phyloP scores from a whole-genome alignment of 2,797 vertebrate genomes.

The Acanthurus lineatus region DNA sequence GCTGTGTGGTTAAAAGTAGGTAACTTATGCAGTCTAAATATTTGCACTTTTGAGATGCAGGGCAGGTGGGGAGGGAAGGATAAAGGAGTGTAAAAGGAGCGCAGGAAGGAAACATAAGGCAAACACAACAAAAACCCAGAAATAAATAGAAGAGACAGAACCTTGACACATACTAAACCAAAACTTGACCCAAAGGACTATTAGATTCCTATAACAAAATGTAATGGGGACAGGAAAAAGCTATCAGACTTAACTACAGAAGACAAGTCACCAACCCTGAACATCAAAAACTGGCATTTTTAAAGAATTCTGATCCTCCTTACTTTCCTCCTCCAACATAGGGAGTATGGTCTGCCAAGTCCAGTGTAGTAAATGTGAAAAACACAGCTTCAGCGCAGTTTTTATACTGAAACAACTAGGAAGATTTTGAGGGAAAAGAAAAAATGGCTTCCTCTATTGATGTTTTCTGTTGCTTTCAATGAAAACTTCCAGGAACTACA shows the following conservation, averaged over 20 bases:
- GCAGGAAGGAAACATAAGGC: too few relatives aligned
- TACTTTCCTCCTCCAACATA: not conserved
- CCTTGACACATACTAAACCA: too few relatives aligned
- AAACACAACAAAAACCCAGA: too few relatives aligned
- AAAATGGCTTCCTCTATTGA: not conserved
- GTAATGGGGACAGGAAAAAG: not conserved
- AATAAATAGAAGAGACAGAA: too few relatives aligned
- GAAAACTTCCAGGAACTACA: conserved; percentile 3
- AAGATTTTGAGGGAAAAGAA: conserved; percentile 4
- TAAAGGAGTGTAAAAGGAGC: too few relatives aligned
- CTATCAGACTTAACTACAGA: not conserved
- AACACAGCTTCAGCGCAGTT: not conserved
- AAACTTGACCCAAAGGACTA: too few relatives aligned
- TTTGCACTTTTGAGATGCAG: too few relatives aligned
- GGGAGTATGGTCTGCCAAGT: conserved; percentile 15
- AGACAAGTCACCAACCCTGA: not conserved
- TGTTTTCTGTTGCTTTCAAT: conserved; percentile 6
- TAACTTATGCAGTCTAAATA: not conserved
- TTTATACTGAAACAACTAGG: not conserved
- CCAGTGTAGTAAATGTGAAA: conserved; percentile 1
- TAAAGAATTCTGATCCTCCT: conserved; percentile 13
- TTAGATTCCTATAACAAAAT: too few relatives aligned
- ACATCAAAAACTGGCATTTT: conserved; percentile 1
- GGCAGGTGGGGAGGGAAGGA: too few relatives aligned
- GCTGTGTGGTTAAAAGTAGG: not conserved